Evolutionary conservation across 1,140 invertebrate species (phyloP), one percentile per base, ranked within the genome.

Genomic region (Drosophila kurseongensis): DNA sequence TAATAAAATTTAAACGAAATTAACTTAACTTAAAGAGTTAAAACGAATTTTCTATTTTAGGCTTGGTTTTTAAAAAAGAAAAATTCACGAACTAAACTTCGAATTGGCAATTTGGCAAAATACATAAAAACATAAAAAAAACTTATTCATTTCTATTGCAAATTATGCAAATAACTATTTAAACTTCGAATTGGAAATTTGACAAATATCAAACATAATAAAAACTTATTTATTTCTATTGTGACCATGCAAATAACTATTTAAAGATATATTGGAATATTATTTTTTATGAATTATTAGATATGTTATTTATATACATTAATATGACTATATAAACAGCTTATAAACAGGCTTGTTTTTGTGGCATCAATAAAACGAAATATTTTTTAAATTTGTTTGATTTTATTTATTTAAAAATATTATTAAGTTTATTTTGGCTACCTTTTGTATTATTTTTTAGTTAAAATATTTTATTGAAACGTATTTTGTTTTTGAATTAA

Each of bases 21-120:
- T 4, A 40, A 40, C 23, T 23, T n/a, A 40, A 40, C 9, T 40
- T n/a, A 40, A 12, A 4, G 38, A 13, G n/a, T n/a, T n/a, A 40
- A 40, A n/a, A 60, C 69, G 82, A 80, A 86, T 86, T 86, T 86
- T 86, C 82, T 72, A 78, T 86, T 86, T 86, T 86, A 86, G 75
- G 82, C 82, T 72, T 68, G 45, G 71, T 72, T 81, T 86, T 86
- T 78, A 86, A 85, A 81, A 52, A 81, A 78, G 82, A 75, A 42
- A 81, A 86, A 86, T 86, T 86, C 82, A 68, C 42, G 13, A 41
- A 38, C 6, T 48, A 32, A 38, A 57, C 9, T 38, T 38, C 9
- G 0, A 38, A 38, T 23, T 23, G 23, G 23, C 23, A 23, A 23
- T 23, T 23, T 23, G 2, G 4, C 23, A 23, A 23, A 23, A 23